Evolutionary conservation across 2,888 invertebrate genomes (phyloP).

Genomic region (Oxytorus armatus): DNA sequence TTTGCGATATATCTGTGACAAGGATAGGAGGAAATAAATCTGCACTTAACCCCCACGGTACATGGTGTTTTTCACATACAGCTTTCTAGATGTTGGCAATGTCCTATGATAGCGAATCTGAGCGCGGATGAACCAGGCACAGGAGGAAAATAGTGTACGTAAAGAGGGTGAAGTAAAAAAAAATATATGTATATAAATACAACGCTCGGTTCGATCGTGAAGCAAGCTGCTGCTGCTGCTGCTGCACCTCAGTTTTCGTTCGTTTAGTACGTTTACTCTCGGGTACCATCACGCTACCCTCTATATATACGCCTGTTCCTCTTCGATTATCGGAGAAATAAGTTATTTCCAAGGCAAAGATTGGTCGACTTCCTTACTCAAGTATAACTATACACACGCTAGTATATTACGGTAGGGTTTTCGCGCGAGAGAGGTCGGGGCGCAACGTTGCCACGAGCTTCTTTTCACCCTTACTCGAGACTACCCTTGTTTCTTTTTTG

Average conservation of each 20-base stretch:
- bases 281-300: neutral
- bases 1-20: no score
- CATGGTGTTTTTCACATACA: no score
- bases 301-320: neutral
- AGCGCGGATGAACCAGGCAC: no score
- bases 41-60: no score
- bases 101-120: no score
- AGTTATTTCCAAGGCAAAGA: slow-evolving; percentile 46
- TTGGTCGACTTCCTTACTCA: slow-evolving; percentile 44
- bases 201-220: neutral
- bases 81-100: no score
- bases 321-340: slow-evolving; percentile 41
- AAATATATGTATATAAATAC: neutral
- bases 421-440: slow-evolving; percentile 7
- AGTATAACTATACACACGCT: slow-evolving; percentile 12
- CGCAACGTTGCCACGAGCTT: neutral
- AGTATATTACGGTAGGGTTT: slow-evolving; percentile 26
- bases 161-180: neutral
- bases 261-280: neutral
- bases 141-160: neutral
- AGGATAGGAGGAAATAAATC: no score
- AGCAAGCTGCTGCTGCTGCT: neutral
- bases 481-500: slow-evolving; percentile 18
- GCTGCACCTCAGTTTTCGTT: neutral
- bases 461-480: slow-evolving; percentile 22